These are phyloP conservation scores for Nettapus auritus DNA, from an alignment of 2,113 vertebrate species.

Conservation along the genomic window DNA sequence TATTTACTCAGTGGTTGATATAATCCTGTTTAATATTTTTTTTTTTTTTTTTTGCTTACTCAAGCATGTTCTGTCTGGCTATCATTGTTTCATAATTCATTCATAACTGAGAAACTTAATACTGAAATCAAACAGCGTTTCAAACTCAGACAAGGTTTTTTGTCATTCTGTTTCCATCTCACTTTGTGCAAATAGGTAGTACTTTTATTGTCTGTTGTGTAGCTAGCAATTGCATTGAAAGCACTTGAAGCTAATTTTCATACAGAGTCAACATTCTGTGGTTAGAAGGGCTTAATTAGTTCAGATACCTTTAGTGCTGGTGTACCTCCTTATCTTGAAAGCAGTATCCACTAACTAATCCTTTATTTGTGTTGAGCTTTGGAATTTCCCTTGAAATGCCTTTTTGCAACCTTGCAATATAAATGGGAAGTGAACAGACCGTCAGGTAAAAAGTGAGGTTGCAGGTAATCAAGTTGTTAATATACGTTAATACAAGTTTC, in stretches of 20 bases:
- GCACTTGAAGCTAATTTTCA: constrained; percentile 40
- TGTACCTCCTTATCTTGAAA: constrained; percentile 47
- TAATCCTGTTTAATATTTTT: neutral
- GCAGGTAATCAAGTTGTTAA: constrained; percentile 4
- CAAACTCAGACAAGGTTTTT: neutral
- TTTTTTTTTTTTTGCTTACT: neutral
- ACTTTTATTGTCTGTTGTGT: constrained; percentile 26
- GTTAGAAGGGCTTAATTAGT: constrained; percentile 55
- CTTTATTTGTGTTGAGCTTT: constrained; percentile 53
- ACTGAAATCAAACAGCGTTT: constrained; percentile 41
- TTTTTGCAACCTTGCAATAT: constrained; percentile 22
- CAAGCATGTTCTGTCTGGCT: constrained; percentile 30
- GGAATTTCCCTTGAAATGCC: constrained; percentile 62
- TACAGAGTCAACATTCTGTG: constrained; percentile 46
- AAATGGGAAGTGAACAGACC: constrained; percentile 3
- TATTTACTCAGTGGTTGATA: constrained; percentile 17
- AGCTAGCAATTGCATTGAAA: neutral
- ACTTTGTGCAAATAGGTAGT: constrained; percentile 22
- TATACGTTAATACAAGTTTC: neutral
- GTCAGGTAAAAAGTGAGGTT: neutral
- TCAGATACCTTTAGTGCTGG: constrained; percentile 36
- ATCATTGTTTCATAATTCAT: constrained; percentile 5
- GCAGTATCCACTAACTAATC: constrained; percentile 50
- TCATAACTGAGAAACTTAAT: constrained; percentile 35
- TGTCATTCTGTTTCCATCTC: constrained; percentile 17